A percentile compares a stretch with the other conserved stretches of the same genome.
phyloP scores from a whole-genome alignment of 2,113 vertebrate species.

The Percina caprodes region DNA sequence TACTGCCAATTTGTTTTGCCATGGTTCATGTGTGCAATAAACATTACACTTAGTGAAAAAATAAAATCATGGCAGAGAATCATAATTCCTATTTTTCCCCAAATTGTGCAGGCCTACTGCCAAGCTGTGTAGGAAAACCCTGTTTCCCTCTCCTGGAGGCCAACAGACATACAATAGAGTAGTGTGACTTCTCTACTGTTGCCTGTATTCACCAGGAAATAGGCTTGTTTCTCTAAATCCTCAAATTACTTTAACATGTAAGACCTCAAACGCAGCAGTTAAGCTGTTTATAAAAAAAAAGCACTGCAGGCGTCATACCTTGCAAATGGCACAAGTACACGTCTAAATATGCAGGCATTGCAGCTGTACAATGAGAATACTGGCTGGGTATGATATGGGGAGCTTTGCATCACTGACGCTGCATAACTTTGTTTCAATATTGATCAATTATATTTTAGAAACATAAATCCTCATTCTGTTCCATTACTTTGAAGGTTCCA shows the following conservation, averaged over 20 bases:
- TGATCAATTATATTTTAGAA: neutral
- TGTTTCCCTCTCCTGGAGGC: neutral
- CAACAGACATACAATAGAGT: neutral
- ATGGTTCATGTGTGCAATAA: too few species aligned
- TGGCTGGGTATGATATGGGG: neutral
- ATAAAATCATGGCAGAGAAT: too few species aligned
- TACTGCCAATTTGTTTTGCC: too few species aligned
- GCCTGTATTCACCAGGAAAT: neutral
- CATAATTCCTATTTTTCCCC: too few species aligned
- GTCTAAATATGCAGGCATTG: neutral
- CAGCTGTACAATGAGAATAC: too few species aligned
- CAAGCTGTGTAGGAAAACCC: neutral
- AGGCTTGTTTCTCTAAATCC: neutral
- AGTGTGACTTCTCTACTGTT: neutral
- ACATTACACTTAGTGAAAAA: too few species aligned
- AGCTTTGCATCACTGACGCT: neutral
- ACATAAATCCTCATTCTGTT: neutral
- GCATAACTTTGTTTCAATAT: neutral
- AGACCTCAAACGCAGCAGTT: too few species aligned
- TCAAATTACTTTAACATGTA: too few species aligned
- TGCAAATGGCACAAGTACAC: neutral
- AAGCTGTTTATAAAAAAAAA: too few species aligned
- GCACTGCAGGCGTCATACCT: too few species aligned
- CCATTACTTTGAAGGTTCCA: conserved; percentile 86
- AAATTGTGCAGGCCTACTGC: too few species aligned